Base-by-base conservation (phyloP, 2,888 invertebrate species). In the Agonopterix arenella region DNA sequence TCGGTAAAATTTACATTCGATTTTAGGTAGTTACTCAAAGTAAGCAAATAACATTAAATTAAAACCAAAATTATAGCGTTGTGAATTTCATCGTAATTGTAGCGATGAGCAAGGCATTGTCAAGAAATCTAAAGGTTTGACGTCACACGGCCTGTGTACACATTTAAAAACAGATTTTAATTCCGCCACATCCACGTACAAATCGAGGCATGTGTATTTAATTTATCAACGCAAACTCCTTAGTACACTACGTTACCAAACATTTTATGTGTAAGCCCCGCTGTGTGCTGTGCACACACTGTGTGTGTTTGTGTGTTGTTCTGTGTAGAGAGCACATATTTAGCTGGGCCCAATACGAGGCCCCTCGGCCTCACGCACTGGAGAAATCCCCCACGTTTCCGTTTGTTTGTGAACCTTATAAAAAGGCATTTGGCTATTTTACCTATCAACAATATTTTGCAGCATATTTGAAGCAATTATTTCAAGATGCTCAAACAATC, bases 241-340 rank as follows among this genome's bases (percentile, higher is more conserved):
- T 73, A 70, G 81, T 80, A 84, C 84, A 78, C 76, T 76, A 73
- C 73, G 78, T 84, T 80, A 76, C 85, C 82, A 86, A 86, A 88
- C 86, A 86, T 86, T 88, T 84, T 85, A 76, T 72, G 74, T 83
- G 83, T 76, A 80, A 81, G 83, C 80, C 65, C 56, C 50, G 55
- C 55, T 75, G 77, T 82, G 80, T 80, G 68, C 70, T 70, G 65
- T 68, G 77, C 72, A 78, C 76, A 83, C 73, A 37, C 37, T 66
- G 64, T 76, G 72, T 78, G 64, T 76, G 71, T 72, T 68, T 73
- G 64, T 70, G 68, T 71, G 66, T 70, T 59, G 53, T 67, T 59
- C 53, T 80, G 72, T 80, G 76, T 76, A 68, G 64, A 65, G 68
- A 73, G 74, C 69, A 84, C 79, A 85, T 84, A 85, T 84, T 85